These are phyloP conservation scores for Tillus elongatus DNA, from an alignment of 2,888 invertebrate genomes.

Conservation along the genomic window DNA sequence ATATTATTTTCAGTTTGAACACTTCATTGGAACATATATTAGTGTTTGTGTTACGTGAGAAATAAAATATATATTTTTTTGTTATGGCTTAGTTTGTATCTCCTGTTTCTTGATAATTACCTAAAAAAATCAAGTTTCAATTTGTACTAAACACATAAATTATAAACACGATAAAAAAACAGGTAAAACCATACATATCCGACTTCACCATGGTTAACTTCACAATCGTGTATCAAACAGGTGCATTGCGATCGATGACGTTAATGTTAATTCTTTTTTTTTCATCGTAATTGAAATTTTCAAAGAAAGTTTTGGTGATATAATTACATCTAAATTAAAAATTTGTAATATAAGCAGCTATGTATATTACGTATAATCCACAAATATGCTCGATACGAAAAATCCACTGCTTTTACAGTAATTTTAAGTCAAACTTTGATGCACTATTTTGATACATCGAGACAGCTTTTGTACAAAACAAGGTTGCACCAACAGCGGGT, in stretches of 20 bases:
- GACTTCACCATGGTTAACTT: background rate
- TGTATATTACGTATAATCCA: too few species aligned
- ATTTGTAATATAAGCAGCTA: too few species aligned
- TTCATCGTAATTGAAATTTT: background rate
- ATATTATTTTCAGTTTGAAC: slow-evolving; percentile 3
- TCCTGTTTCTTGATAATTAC: background rate
- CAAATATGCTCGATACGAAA: too few species aligned
- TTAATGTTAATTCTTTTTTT: too few species aligned
- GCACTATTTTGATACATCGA: too few species aligned
- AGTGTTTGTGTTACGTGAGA: background rate
- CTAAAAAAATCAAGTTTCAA: background rate
- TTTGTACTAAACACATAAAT: too few species aligned
- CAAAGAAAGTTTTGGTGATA: too few species aligned
- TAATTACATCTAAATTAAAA: too few species aligned
- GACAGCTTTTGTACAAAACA: slow-evolving; percentile 1
- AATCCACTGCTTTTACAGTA: too few species aligned
- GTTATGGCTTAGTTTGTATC: slow-evolving; percentile 1
- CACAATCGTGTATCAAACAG: too few species aligned
- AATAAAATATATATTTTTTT: background rate
- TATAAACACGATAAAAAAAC: background rate
- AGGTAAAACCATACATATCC: background rate
- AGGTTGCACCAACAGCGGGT: slow-evolving; percentile 4
- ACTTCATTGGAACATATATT: slow-evolving; percentile 1
- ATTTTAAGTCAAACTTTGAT: too few species aligned
- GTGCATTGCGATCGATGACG: slow-evolving; percentile 1